A percentile compares a stretch with the other conserved stretches of the same genome.
Conservation (phyloP, 2,113 vertebrate genomes). For the Daboia siamensis region DNA sequence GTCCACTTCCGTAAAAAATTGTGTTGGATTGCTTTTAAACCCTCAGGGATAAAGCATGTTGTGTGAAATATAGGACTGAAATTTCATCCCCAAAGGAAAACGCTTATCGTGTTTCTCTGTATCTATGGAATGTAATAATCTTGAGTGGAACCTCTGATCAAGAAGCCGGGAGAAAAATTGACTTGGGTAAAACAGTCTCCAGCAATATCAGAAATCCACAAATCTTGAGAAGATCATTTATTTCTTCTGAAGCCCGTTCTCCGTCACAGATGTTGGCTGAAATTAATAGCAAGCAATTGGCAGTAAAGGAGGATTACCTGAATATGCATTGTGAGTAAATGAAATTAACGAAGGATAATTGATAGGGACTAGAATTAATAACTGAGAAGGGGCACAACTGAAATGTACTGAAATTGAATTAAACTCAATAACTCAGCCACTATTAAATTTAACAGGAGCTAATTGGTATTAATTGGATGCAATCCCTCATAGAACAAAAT, state of each 20-base stretch:
- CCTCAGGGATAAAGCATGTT: background rate
- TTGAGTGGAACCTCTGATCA: background rate
- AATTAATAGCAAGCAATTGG: constrained; percentile 72
- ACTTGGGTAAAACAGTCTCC: background rate
- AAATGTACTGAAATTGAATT: constrained; percentile 77
- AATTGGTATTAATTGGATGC: constrained; percentile 70
- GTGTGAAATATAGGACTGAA: background rate
- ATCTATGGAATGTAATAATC: background rate
- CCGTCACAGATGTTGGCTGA: constrained; percentile 53
- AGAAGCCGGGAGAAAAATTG: constrained; percentile 29
- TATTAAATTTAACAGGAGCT: constrained; percentile 72
- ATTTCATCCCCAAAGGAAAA: background rate
- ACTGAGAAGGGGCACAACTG: constrained; percentile 71
- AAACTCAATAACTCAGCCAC: constrained; percentile 69
- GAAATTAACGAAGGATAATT: constrained; percentile 77
- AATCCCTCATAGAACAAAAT: constrained; percentile 60
- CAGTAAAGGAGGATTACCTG: constrained; percentile 75
- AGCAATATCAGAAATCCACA: background rate
- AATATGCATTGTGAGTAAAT: constrained; percentile 70
- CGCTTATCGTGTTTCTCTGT: background rate
- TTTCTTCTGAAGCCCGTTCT: constrained; percentile 63
- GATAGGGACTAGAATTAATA: constrained; percentile 74
- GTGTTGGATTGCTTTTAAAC: background rate
- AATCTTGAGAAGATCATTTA: constrained; percentile 46
- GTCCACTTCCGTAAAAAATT: background rate